A percentile compares a stretch with the other conserved stretches of the same genome.
phyloP scores from a whole-genome alignment of 2,113 vertebrate species.

The Acinonyx jubatus region DNA sequence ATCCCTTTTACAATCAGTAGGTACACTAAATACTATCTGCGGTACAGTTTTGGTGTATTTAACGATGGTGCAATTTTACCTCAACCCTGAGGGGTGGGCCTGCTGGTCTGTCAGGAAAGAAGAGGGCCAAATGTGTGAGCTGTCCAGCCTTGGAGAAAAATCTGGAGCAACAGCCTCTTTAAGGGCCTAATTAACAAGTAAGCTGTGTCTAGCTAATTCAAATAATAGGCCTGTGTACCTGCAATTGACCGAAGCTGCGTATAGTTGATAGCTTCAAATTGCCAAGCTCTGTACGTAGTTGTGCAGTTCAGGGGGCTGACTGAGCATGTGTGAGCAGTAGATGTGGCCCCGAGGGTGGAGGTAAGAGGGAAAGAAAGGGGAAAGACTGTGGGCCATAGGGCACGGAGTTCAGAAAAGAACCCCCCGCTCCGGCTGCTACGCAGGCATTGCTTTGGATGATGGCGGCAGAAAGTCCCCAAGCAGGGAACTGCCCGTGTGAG shows the following conservation, averaged over 20 bases:
- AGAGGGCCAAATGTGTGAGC: neutral
- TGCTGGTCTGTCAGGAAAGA: neutral
- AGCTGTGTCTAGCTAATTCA: slow-evolving; percentile 42
- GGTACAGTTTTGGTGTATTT: neutral
- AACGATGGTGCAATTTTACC: neutral
- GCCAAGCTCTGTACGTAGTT: neutral
- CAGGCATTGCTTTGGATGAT: neutral
- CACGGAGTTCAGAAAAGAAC: neutral
- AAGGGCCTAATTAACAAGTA: slow-evolving; percentile 34
- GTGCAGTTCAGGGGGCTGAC: neutral
- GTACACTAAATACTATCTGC: neutral
- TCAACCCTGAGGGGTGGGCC: neutral
- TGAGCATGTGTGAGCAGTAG: neutral
- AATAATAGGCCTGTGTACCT: slow-evolving; percentile 46
- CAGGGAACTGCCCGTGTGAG: neutral
- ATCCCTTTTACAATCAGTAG: neutral
- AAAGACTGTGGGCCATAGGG: neutral
- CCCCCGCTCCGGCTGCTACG: neutral
- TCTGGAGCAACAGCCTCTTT: slow-evolving; percentile 31
- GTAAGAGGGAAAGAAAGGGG: neutral
- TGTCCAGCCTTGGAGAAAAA: slow-evolving; percentile 1
- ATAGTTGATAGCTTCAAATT: slow-evolving; percentile 22
- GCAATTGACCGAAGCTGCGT: slow-evolving; percentile 32
- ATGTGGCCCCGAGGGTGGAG: neutral
- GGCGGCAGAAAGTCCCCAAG: slow-evolving; percentile 35